Percentiles rank a stretch among this genome's conserved stretches.
These are phyloP conservation scores for Aporophyla lueneburgensis DNA, from an alignment of 2,888 invertebrate genomes.

Conservation along the genomic window DNA sequence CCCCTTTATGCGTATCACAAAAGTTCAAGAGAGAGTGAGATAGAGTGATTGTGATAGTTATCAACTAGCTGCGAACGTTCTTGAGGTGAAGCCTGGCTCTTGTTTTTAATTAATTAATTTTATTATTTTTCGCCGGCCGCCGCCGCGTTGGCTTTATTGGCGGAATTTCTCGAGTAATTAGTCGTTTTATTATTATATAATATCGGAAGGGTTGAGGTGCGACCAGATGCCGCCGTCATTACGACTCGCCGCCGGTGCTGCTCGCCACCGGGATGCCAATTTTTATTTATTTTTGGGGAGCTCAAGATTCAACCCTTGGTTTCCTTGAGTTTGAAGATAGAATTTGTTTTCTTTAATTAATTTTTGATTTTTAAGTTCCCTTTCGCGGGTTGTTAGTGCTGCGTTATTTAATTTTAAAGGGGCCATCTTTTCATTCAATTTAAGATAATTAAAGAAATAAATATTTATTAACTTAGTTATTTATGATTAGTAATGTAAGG, in stretches of 20 bases:
- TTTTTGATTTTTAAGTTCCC: slow-evolving; percentile 55
- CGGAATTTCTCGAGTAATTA: slow-evolving; percentile 89
- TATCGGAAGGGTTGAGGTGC: slow-evolving; percentile 88
- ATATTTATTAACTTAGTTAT: background rate
- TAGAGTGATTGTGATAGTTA: slow-evolving; percentile 47
- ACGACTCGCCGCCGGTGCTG: slow-evolving; percentile 52
- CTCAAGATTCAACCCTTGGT: slow-evolving; percentile 61
- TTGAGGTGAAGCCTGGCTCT: slow-evolving; percentile 66
- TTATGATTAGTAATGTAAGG: slow-evolving; percentile 19
- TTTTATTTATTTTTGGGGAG: slow-evolving; percentile 67
- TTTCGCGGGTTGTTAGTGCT: slow-evolving; percentile 33
- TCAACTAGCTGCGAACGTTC: slow-evolving; percentile 54
- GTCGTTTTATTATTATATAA: slow-evolving; percentile 91
- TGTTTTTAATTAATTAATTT: slow-evolving; percentile 91
- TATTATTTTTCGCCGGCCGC: slow-evolving; percentile 85
- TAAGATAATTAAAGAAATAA: background rate
- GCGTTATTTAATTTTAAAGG: slow-evolving; percentile 23
- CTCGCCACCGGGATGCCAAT: slow-evolving; percentile 48
- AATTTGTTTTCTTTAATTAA: slow-evolving; percentile 67
- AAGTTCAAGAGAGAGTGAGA: slow-evolving; percentile 31
- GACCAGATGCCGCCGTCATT: slow-evolving; percentile 73
- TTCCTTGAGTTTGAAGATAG: slow-evolving; percentile 48
- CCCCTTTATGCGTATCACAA: slow-evolving; percentile 19
- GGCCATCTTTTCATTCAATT: background rate
- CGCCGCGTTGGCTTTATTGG: slow-evolving; percentile 89